These are phyloP conservation scores for Pseudolaguvia tuberculata DNA, from an alignment of 2,113 vertebrate species.

Conservation along the genomic window DNA sequence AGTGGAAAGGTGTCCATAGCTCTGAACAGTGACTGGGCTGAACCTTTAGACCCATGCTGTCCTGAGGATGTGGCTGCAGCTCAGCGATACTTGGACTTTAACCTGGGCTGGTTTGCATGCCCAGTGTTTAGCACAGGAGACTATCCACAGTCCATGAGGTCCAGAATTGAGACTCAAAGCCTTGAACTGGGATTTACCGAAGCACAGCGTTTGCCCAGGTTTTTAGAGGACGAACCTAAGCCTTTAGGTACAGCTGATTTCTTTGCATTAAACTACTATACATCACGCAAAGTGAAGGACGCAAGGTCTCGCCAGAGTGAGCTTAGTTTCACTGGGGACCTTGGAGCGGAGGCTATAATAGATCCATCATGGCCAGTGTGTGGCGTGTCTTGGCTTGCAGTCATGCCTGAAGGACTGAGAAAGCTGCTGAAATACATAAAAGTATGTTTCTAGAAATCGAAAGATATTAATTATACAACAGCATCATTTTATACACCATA, in stretches of 20 bases:
- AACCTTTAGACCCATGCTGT: constrained; percentile 59
- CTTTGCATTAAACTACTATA: constrained; percentile 80
- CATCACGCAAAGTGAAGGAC: constrained; percentile 64
- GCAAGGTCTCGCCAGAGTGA: constrained; percentile 41
- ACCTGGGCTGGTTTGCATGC: constrained; percentile 73
- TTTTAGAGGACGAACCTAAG: constrained; percentile 67
- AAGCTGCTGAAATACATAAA: constrained; percentile 74
- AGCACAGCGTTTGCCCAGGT: constrained; percentile 64
- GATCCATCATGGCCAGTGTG: constrained; percentile 71
- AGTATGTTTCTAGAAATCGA: constrained; percentile 51
- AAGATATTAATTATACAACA: constrained; percentile 3
- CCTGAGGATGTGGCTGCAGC: constrained; percentile 60
- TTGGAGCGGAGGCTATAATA: constrained; percentile 56
- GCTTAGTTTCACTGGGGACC: constrained; percentile 56
- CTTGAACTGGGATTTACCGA: constrained; percentile 56
- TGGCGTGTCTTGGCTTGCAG: constrained; percentile 66
- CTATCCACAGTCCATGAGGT: constrained; percentile 73
- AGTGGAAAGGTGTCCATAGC: constrained; percentile 64
- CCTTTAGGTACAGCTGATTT: constrained; percentile 75
- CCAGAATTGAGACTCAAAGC: constrained; percentile 61
- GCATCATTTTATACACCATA: neutral
- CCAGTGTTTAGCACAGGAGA: constrained; percentile 75
- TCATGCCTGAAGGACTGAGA: constrained; percentile 67
- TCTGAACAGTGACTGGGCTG: constrained; percentile 69
- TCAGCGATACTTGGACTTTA: constrained; percentile 64